These are phyloP conservation scores for Seriola rivoliana DNA, from an alignment of 2,113 vertebrate species.

Conservation along the genomic window DNA sequence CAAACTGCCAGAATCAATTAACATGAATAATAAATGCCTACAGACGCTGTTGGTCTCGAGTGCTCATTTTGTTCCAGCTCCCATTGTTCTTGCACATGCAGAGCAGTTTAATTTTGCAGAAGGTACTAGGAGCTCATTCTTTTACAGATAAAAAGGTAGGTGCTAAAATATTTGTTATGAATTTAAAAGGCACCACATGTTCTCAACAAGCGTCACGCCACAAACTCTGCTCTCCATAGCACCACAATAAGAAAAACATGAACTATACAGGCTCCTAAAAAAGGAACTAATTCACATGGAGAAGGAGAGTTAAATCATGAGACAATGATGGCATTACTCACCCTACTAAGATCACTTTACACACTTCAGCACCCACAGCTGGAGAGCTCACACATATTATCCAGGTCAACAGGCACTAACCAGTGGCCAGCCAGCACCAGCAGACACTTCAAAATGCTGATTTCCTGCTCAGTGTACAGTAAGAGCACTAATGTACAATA, in stretches of 20 bases:
- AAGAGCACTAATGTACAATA: background rate
- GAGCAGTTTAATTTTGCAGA: constrained; percentile 57
- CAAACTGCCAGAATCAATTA: constrained; percentile 85
- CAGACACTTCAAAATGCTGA: background rate
- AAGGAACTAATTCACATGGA: background rate
- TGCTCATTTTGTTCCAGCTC: constrained; percentile 56
- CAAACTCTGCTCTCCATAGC: constrained; percentile 2
- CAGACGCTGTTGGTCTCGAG: constrained; percentile 50
- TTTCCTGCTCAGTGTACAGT: background rate
- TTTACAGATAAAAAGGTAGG: constrained; percentile 33
- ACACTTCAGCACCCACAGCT: constrained; percentile 31
- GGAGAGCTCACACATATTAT: constrained; percentile 18
- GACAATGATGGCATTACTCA: constrained; percentile 25
- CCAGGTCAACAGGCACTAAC: constrained; percentile 28
- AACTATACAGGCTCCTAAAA: background rate
- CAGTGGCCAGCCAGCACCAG: constrained; percentile 3
- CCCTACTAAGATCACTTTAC: constrained; percentile 36
- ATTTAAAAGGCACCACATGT: constrained; percentile 15
- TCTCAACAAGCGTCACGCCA: constrained; percentile 7
- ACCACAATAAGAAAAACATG: background rate
- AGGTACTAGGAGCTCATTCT: constrained; percentile 22
- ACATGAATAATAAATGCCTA: constrained; percentile 86
- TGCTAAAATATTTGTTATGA: constrained; percentile 4
- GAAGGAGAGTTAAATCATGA: constrained; percentile 21
- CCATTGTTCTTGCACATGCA: constrained; percentile 50